Evolutionary conservation across 2,113 vertebrate genomes (phyloP).

Genomic region (Galemys pyrenaicus): DNA sequence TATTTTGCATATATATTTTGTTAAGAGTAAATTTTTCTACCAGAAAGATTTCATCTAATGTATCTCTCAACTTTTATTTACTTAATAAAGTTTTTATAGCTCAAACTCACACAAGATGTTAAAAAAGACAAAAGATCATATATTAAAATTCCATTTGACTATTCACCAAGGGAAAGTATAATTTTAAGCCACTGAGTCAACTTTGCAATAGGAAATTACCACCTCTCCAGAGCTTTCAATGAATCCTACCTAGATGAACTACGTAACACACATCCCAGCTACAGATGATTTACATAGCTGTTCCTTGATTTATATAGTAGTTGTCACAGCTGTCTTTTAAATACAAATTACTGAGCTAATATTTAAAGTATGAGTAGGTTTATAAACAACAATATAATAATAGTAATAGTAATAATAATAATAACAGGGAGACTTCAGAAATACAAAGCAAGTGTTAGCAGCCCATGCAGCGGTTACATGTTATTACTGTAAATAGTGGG

Average conservation of each 20-base stretch:
- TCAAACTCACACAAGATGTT: not conserved
- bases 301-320: not conserved
- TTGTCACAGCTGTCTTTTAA: slow-evolving; percentile 1
- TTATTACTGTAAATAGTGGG: not conserved
- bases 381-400: not conserved
- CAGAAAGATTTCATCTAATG: not conserved
- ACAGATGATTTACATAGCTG: no score
- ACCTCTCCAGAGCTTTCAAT: not conserved
- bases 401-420: not conserved
- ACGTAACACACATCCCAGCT: not conserved
- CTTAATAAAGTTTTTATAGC: slow-evolving; percentile 27
- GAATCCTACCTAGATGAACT: not conserved
- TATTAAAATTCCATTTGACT: slow-evolving; percentile 39
- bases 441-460: not conserved
- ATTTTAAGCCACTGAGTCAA: slow-evolving; percentile 29
- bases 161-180: not conserved
- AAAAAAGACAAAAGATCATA: not conserved
- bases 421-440: not conserved
- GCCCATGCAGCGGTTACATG: not conserved
- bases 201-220: slow-evolving; percentile 14
- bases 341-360: not conserved
- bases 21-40: not conserved
- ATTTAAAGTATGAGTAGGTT: not conserved
- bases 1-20: slow-evolving; percentile 28
- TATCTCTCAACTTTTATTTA: not conserved